These are phyloP conservation scores for Ceratina calcarata DNA, from an alignment of 1,140 invertebrate genomes.

Conservation along the genomic window DNA sequence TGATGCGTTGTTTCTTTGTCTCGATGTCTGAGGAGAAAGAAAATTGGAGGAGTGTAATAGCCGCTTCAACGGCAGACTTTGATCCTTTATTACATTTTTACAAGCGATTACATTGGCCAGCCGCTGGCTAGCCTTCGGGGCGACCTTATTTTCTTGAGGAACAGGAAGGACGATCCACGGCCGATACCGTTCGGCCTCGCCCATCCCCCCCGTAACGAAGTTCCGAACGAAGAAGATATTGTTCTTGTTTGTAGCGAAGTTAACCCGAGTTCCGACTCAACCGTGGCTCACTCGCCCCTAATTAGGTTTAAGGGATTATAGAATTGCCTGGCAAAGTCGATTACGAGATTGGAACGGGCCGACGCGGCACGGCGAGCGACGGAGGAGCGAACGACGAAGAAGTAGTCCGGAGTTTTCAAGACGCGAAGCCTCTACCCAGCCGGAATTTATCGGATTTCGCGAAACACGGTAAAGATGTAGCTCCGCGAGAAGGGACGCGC, in stretches of 20 bases:
- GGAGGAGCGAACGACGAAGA: slow-evolving; percentile 5
- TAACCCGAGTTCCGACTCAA: slow-evolving; percentile 68
- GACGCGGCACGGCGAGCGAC: neutral
- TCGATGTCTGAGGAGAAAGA: too few relatives aligned
- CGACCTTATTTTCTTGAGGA: slow-evolving; percentile 58
- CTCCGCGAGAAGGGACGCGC: neutral
- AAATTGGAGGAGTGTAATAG: slow-evolving; percentile 56
- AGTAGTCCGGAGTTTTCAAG: slow-evolving; percentile 46
- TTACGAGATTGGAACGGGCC: slow-evolving; percentile 67
- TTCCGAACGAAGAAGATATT: slow-evolving; percentile 72
- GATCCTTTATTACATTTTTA: slow-evolving; percentile 78
- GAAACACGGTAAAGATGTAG: slow-evolving; percentile 21
- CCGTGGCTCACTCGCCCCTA: slow-evolving; percentile 67
- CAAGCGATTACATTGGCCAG: slow-evolving; percentile 75
- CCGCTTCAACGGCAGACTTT: slow-evolving; percentile 68
- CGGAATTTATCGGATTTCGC: slow-evolving; percentile 45
- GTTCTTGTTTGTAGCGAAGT: slow-evolving; percentile 75
- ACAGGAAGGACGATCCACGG: slow-evolving; percentile 43
- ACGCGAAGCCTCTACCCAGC: slow-evolving; percentile 12
- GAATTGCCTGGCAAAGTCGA: slow-evolving; percentile 78
- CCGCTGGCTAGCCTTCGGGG: slow-evolving; percentile 70
- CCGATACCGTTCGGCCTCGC: slow-evolving; percentile 17
- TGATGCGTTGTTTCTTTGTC: neutral
- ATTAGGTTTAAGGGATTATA: slow-evolving; percentile 78
- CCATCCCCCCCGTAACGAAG: slow-evolving; percentile 64